A percentile compares a stretch with the other conserved stretches of the same genome.
Evolutionary conservation across 2,888 invertebrate species (phyloP).

Genomic region (Dichetophora obliterata): DNA sequence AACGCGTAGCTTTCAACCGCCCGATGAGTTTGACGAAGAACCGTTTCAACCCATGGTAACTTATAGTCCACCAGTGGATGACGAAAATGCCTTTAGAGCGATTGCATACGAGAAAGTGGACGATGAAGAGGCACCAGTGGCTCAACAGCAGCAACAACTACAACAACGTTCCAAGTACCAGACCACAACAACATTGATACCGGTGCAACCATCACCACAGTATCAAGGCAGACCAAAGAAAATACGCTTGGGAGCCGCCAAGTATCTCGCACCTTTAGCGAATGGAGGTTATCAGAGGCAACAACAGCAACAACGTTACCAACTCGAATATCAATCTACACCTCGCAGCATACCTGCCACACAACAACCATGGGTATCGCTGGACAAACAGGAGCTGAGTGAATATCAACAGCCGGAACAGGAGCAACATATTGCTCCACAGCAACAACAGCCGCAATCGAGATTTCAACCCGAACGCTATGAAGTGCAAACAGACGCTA

Average conservation of each 20-base stretch:
- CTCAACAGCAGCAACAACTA: slow-evolving; percentile 57
- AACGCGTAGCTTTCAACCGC: slow-evolving; percentile 57
- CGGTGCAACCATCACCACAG: slow-evolving; percentile 45
- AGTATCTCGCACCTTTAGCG: slow-evolving; percentile 48
- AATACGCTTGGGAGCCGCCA: slow-evolving; percentile 50
- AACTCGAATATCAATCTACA: slow-evolving; percentile 72
- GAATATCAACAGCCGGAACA: slow-evolving; percentile 52
- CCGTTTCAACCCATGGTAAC: slow-evolving; percentile 77
- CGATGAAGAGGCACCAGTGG: slow-evolving; percentile 50
- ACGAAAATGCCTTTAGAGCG: slow-evolving; percentile 66
- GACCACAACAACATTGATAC: slow-evolving; percentile 60
- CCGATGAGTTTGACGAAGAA: slow-evolving; percentile 72
- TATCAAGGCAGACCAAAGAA: slow-evolving; percentile 48
- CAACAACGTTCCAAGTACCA: slow-evolving; percentile 50
- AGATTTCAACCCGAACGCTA: slow-evolving; percentile 33
- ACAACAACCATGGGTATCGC: slow-evolving; percentile 56
- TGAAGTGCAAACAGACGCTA: background rate
- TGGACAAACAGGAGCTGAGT: slow-evolving; percentile 57
- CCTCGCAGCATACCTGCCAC: slow-evolving; percentile 75
- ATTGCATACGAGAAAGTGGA: slow-evolving; percentile 71
- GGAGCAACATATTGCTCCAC: slow-evolving; percentile 42
- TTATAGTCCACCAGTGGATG: slow-evolving; percentile 67
- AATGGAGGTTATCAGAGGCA: slow-evolving; percentile 26
- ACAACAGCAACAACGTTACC: slow-evolving; percentile 33
- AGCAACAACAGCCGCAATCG: slow-evolving; percentile 43